phyloP scores from a whole-genome alignment of 1,140 invertebrate species.

The Zaprionus africanus region DNA sequence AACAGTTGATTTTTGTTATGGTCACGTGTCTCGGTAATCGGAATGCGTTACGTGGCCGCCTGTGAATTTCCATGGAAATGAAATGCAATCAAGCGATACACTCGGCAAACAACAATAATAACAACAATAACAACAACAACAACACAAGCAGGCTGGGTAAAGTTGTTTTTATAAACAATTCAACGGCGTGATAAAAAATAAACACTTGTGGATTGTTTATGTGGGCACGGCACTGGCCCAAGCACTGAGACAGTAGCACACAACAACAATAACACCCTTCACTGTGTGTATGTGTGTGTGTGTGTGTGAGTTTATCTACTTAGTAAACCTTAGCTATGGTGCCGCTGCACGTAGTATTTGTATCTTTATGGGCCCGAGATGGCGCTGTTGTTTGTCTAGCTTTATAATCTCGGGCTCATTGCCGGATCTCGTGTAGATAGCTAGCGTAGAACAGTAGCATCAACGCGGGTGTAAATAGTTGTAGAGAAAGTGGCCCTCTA shows the following conservation, averaged over 20 bases:
- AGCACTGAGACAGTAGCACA: background rate
- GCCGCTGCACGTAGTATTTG: background rate
- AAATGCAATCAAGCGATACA: constrained; percentile 52
- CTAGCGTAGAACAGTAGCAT: background rate
- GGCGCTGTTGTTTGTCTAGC: background rate
- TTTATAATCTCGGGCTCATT: background rate
- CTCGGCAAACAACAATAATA: background rate
- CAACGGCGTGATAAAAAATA: constrained; percentile 51
- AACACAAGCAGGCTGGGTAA: constrained; percentile 12
- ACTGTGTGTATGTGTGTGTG: background rate
- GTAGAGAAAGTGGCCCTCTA: background rate
- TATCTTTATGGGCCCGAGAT: constrained; percentile 4
- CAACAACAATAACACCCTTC: background rate
- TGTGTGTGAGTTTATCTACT: background rate
- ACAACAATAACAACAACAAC: background rate
- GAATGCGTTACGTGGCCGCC: constrained; percentile 57
- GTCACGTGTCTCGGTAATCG: constrained; percentile 67
- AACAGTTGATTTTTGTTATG: constrained; percentile 47
- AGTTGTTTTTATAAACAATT: constrained; percentile 41
- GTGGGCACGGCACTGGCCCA: constrained; percentile 33
- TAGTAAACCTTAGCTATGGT: background rate
- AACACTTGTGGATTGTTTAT: constrained; percentile 59
- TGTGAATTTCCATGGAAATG: constrained; percentile 63
- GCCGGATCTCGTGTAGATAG: background rate
- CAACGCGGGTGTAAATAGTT: background rate